Percentiles rank a stretch among this genome's conserved stretches.
These are phyloP conservation scores for Xerus rutilus DNA, from an alignment of 2,797 vertebrate genomes.

Conservation along the genomic window DNA sequence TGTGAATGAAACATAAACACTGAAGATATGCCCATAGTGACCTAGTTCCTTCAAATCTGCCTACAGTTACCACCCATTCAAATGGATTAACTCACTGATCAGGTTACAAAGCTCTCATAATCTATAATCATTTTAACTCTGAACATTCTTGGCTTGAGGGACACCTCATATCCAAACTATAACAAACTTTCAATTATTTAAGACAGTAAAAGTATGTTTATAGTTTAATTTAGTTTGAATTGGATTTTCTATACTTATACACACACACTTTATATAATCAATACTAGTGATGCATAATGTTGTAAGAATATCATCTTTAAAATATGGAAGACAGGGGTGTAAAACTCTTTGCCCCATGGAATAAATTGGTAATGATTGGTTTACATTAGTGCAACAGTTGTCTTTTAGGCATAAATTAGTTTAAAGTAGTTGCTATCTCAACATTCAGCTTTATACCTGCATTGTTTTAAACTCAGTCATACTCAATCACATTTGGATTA, in stretches of 20 bases:
- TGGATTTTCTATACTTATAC: neutral
- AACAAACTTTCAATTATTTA: neutral
- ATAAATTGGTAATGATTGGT: neutral
- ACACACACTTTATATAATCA: neutral
- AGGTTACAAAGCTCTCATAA: no score
- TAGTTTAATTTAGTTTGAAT: slow-evolving; percentile 6
- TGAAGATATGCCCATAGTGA: no score
- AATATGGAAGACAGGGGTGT: neutral
- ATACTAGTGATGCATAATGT: neutral
- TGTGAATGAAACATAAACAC: no score
- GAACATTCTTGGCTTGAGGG: no score
- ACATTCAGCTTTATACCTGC: neutral
- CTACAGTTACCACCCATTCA: no score
- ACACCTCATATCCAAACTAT: no score
- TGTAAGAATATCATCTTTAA: neutral
- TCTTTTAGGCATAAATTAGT: neutral
- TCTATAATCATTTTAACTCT: no score
- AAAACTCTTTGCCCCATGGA: neutral
- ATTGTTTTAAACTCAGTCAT: neutral
- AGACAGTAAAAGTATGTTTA: neutral
- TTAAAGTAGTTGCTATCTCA: neutral
- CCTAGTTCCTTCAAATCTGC: no score
- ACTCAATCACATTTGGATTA: neutral
- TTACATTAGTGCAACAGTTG: neutral
- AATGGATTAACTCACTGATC: no score